phyloP scores from a whole-genome alignment of 2,888 invertebrate genomes.

The Amphipyra berbera region DNA sequence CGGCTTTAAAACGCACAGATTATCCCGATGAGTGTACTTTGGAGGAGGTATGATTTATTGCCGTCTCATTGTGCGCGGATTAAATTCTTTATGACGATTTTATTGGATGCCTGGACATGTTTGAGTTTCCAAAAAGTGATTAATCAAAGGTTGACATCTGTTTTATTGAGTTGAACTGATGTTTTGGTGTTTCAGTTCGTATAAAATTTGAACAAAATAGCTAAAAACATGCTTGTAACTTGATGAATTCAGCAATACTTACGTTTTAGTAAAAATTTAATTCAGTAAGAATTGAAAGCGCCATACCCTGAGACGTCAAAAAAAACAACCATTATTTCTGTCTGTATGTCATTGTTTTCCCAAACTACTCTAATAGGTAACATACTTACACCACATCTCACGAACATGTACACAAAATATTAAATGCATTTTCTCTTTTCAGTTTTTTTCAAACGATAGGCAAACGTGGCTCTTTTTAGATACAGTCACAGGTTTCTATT shows the following conservation, averaged over 20 bases:
- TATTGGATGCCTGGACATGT: conserved; percentile 16
- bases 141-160: conserved; percentile 13
- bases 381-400: no score
- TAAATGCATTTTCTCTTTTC: no score
- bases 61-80: conserved; percentile 62
- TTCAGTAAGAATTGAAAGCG: neutral
- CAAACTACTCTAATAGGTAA: no score
- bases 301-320: no score
- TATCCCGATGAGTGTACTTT: conserved; percentile 84
- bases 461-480: conserved; percentile 4
- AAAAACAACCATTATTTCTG: no score
- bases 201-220: neutral
- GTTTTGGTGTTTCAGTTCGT: neutral
- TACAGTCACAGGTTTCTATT: conserved; percentile 7
- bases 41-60: conserved; percentile 80
- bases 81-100: conserved; percentile 55
- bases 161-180: neutral
- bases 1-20: conserved; percentile 88
- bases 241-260: no score
- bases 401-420: no score
- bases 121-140: conserved; percentile 14
- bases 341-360: no score
- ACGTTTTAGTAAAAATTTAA: no score
- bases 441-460: neutral
- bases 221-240: neutral